Percentiles rank a stretch among this genome's conserved stretches.
Evolutionary conservation across 2,888 invertebrate species (phyloP).

Genomic region (Troides helena): DNA sequence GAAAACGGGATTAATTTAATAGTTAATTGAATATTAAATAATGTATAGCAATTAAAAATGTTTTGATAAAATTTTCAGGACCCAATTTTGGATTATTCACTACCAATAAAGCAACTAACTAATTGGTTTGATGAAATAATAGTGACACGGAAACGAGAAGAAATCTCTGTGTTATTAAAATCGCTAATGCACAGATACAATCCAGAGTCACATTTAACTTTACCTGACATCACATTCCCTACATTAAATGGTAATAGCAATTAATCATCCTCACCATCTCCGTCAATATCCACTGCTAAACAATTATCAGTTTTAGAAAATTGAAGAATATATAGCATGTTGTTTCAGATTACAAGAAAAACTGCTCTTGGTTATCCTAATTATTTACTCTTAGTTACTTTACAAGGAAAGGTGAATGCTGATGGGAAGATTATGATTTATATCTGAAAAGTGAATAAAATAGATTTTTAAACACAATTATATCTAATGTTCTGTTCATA

Average conservation of each 20-base stretch:
- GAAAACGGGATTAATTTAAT: not conserved
- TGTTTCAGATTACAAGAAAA: no score
- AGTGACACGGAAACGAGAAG: conserved; percentile 92
- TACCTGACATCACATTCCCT: conserved; percentile 88
- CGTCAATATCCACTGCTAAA: no score
- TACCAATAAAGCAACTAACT: conserved; percentile 90
- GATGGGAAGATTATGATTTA: no score
- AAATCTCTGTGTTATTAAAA: conserved; percentile 89
- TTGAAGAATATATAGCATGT: no score
- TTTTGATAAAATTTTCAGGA: conserved; percentile 79
- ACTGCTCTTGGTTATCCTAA: no score
- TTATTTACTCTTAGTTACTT: no score
- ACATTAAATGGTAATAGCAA: conserved; percentile 83
- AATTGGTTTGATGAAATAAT: conserved; percentile 93
- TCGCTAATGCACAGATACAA: conserved; percentile 86
- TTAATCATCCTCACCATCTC: no score
- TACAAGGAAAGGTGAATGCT: no score
- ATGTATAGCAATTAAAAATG: not conserved
- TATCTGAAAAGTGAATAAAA: no score
- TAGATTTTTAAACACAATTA: no score
- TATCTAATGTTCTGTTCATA: not conserved
- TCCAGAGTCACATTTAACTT: conserved; percentile 82
- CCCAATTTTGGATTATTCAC: conserved; percentile 89
- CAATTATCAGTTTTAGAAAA: no score
- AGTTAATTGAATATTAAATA: not conserved